Conservation (phyloP, 2,797 vertebrate genomes). For the Pipistrellus nathusii region DNA sequence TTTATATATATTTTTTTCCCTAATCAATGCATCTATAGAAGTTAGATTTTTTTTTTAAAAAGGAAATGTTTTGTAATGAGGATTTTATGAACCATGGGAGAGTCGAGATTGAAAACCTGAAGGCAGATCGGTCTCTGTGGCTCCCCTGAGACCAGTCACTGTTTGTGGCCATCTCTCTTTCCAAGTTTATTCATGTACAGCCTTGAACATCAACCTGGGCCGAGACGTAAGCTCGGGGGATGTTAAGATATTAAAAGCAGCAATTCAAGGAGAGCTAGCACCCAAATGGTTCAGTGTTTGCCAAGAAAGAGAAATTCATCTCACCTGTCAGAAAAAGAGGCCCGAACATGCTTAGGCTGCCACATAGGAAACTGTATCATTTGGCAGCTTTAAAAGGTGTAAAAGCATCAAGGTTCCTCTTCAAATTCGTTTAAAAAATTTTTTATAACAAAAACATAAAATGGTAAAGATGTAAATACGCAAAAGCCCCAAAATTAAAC, state of each 20-base stretch:
- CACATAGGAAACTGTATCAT: not conserved
- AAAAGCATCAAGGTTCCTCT: not conserved
- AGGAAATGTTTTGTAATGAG: not conserved
- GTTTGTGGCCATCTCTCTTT: not conserved
- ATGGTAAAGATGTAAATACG: not conserved
- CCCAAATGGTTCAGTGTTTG: not conserved
- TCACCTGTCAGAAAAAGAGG: not conserved
- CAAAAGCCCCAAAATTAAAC: not conserved
- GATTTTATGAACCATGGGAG: constrained; percentile 11
- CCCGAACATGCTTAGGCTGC: not conserved
- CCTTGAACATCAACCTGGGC: not conserved
- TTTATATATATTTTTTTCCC: not conserved
- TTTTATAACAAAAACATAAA: not conserved
- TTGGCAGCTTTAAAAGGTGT: not conserved
- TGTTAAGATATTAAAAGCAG: constrained; percentile 25
- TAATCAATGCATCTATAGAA: not conserved
- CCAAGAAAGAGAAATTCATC: not conserved
- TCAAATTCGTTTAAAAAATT: not conserved
- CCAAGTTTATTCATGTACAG: not conserved
- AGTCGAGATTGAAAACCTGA: not conserved
- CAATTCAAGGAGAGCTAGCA: not conserved
- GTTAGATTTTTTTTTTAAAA: not conserved
- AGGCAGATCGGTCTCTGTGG: not conserved
- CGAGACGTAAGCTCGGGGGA: not conserved
- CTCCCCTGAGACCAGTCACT: not conserved